Evolutionary conservation across 2,888 invertebrate genomes (phyloP).

Genomic region (Hypena proboscidalis): DNA sequence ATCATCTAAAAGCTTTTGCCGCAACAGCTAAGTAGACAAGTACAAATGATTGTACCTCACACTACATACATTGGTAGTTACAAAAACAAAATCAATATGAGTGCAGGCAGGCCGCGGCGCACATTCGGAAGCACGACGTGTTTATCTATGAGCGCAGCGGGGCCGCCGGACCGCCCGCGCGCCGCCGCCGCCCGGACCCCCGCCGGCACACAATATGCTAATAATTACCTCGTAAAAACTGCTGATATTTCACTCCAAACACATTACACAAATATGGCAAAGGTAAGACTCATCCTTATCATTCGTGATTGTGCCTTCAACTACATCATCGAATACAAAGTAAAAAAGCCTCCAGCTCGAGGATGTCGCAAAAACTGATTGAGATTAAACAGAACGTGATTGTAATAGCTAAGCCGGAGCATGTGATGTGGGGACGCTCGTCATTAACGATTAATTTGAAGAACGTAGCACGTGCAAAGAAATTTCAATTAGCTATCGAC

Average conservation of each 20-base stretch:
- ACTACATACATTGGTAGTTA: slow-evolving; percentile 28
- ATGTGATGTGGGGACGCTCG: too few species aligned
- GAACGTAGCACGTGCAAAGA: too few species aligned
- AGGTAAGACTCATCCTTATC: slow-evolving; percentile 28
- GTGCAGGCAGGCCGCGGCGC: slow-evolving; percentile 34
- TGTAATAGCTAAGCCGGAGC: too few species aligned
- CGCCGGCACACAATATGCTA: slow-evolving; percentile 60
- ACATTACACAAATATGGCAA: slow-evolving; percentile 42
- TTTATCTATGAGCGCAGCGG: slow-evolving; percentile 62
- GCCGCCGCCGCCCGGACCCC: slow-evolving; percentile 43
- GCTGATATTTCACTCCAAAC: slow-evolving; percentile 50
- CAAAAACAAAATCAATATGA: slow-evolving; percentile 47
- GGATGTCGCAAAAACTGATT: neutral
- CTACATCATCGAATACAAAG: slow-evolving; percentile 1
- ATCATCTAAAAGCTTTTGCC: too few species aligned
- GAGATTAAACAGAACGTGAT: slow-evolving; percentile 1
- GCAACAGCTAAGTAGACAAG: slow-evolving; percentile 5
- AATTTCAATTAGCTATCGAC: too few species aligned
- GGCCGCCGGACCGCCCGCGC: slow-evolving; percentile 41
- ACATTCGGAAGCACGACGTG: slow-evolving; percentile 54
- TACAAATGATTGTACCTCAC: slow-evolving; percentile 37
- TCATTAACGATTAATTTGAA: too few species aligned
- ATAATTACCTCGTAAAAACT: slow-evolving; percentile 57
- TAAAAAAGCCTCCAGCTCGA: neutral
- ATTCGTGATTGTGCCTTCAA: slow-evolving; percentile 24